Conservation (phyloP, 2,113 vertebrate species). For the Ailurus styani region DNA sequence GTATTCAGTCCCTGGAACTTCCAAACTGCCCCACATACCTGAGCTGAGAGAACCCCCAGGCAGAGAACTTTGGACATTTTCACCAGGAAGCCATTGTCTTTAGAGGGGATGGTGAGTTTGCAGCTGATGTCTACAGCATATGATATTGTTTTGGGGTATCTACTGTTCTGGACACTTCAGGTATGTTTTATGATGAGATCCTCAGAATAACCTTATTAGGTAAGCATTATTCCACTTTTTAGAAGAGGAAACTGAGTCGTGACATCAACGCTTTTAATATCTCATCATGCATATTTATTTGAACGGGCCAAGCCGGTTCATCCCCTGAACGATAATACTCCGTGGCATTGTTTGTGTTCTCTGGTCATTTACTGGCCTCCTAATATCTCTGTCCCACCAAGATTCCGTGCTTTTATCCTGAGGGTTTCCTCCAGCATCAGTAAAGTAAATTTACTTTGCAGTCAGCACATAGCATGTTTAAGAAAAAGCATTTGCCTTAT, state of each 20-base stretch:
- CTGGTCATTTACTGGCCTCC: neutral
- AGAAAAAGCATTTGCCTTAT: slow-evolving; percentile 40
- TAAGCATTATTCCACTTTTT: neutral
- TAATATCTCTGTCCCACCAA: neutral
- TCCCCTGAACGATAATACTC: neutral
- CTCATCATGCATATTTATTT: neutral
- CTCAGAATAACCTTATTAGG: neutral
- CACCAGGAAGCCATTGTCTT: neutral
- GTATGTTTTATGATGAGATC: neutral
- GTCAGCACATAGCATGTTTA: neutral
- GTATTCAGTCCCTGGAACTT: neutral
- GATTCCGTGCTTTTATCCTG: neutral
- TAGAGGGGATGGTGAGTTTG: neutral
- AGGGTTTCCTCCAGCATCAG: neutral
- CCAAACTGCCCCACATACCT: too few relatives aligned
- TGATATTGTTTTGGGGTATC: neutral
- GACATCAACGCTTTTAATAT: neutral
- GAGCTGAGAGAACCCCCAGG: neutral
- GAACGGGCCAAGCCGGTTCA: neutral
- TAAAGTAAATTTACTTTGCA: slow-evolving; percentile 2
- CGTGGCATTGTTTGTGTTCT: neutral
- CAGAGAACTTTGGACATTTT: neutral
- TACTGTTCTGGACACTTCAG: neutral
- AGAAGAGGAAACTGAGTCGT: neutral
- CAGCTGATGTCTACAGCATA: neutral